phyloP scores from a whole-genome alignment of 2,797 vertebrate genomes.

The Xerus rutilus region DNA sequence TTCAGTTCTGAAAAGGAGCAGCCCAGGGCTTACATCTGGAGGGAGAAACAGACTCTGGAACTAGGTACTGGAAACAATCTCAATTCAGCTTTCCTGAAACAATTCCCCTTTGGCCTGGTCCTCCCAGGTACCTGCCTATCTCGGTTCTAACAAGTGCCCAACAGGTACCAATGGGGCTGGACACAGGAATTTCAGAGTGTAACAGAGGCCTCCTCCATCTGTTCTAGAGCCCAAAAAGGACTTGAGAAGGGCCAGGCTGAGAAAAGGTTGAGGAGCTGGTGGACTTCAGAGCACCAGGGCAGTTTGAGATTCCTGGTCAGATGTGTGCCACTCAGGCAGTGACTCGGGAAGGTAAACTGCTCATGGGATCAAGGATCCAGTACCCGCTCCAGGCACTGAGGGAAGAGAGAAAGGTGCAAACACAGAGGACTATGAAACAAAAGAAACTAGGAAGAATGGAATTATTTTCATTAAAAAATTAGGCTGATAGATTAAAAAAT shows the following conservation, averaged over 20 bases:
- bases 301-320: conserved; percentile 70
- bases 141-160: conserved; percentile 41
- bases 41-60: conserved; percentile 72
- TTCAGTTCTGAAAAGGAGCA: conserved; percentile 74
- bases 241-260: conserved; percentile 78
- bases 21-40: conserved; percentile 48
- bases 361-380: conserved; percentile 21
- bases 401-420: conserved; percentile 55
- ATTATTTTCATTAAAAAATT: conserved; percentile 88
- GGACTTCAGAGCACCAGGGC: conserved; percentile 85
- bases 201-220: conserved; percentile 73
- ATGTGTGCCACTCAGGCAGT: conserved; percentile 70
- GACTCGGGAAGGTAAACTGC: conserved; percentile 70
- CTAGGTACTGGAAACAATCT: conserved; percentile 63
- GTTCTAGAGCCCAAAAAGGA: conserved; percentile 72
- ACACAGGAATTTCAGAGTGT: conserved; percentile 34
- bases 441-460: conserved; percentile 84
- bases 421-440: conserved; percentile 81
- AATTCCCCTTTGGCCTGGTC: not conserved
- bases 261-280: conserved; percentile 79
- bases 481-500: conserved; percentile 88
- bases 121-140: not conserved
- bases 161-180: conserved; percentile 30
- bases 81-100: conserved; percentile 71
- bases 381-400: conserved; percentile 57